Evolutionary conservation across 1,140 invertebrate species (phyloP), one percentile per base, ranked within the genome.

Genomic region (Microvelia longipes): DNA sequence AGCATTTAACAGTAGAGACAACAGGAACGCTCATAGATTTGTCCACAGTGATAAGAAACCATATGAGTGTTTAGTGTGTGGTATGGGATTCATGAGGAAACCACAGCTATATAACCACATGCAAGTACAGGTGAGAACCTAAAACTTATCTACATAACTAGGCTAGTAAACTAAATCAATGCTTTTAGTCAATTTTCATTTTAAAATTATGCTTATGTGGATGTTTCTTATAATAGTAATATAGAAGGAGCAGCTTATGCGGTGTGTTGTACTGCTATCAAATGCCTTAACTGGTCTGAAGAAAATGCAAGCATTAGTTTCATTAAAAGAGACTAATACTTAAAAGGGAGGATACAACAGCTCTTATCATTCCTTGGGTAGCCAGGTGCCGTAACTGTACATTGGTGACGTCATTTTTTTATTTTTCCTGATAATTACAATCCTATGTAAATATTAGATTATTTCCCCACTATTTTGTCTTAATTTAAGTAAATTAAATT

Each of bases 41-140:
- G 87, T 91, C 62, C 91, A 93, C 77, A 91, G 88, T 71, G 88
- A 91, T 74, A 90, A 91, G 76, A 93, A 93, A 74, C 90, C 90
- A 0, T 93, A 92, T 75, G 89, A 91, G 77, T 93, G 91, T 78
- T 77, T 88, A 29, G 85, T 88, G 1, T 93, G 91, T 75, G 89
- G 88, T 1, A 83, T 85, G 73, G 90, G 89, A 11, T 93, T 90
- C 74, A 92, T 92, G 90, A 79, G 91, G 26, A 92, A 92, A 76
- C 89, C 90, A 19, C 80, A 89, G 62, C 81, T 93, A 0, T 87
- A 90, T 73, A 82, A 85, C n/a, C 91, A 93, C 73, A 91, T 91
- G 86, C 84, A 88, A 75, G 76, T 82, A 28, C 82, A 81, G 75
- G 80, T 83, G 73, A 28, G 11, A 19, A 19, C 25, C n/a, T n/a